Evolutionary conservation across 2,113 vertebrate genomes (phyloP).

Genomic region (Hyperopisus bebe): DNA sequence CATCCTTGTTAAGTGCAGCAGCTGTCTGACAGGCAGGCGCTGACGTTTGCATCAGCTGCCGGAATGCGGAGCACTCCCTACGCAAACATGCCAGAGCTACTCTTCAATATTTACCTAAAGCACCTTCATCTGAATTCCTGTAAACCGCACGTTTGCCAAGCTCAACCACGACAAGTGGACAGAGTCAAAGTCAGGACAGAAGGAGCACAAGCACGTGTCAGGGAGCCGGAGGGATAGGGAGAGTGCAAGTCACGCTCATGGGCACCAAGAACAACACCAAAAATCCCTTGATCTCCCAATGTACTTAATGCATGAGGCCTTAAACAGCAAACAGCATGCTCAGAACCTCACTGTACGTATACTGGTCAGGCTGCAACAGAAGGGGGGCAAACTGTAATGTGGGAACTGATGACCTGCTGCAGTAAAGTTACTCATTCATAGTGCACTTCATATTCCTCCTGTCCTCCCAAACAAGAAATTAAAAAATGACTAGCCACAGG

Average conservation of each 20-base stretch:
- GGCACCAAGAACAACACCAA: not conserved
- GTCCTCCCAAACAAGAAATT: not conserved
- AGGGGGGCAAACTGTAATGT: not conserved
- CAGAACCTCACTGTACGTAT: not conserved
- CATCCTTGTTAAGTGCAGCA: not conserved
- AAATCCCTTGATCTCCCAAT: not conserved
- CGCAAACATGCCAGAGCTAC: not conserved
- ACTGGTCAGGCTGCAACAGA: not conserved
- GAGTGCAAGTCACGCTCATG: not conserved
- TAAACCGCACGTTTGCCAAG: not conserved
- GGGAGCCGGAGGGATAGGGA: not conserved
- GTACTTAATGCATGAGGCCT: not conserved
- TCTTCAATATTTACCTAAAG: not conserved
- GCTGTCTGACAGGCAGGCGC: not conserved
- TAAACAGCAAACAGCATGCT: not conserved
- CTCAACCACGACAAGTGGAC: not conserved
- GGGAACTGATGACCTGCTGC: not conserved
- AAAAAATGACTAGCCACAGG: not conserved
- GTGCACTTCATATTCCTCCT: not conserved
- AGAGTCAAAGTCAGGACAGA: not conserved
- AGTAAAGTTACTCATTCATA: not conserved
- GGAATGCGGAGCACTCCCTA: not conserved
- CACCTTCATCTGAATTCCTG: not conserved
- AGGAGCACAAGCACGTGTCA: not conserved
- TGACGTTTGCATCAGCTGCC: not conserved